Evolutionary conservation across 1,140 invertebrate genomes (phyloP), one percentile per base, ranked within the genome.

Genomic region (Macrobrachium nipponense): DNA sequence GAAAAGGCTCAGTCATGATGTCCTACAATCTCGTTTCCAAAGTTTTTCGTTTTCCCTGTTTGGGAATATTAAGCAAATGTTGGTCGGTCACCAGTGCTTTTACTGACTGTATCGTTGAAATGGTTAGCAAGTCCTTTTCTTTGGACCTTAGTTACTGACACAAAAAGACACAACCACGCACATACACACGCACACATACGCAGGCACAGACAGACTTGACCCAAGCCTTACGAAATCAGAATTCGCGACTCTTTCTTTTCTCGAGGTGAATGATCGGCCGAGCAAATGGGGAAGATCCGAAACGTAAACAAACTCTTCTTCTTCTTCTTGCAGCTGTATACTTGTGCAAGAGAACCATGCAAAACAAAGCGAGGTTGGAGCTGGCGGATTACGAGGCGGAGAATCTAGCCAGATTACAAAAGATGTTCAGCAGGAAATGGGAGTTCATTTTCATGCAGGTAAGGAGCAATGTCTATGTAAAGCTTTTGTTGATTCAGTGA

Each of bases 371-470:
- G 7, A 93, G 98, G 73, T 92, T 99, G 76, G 98, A 99, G 91
- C 92, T 99, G 89, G 98, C 98, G 0, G 98, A 99, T 92, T 99
- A 99, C 91, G 98, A 99, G 91, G 98, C 98, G 2, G 98, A 99
- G 91, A 99, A 99, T 91, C 92, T 99, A 78, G 98, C 98, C 3
- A 93, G 98, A 82, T 92, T 99, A 60, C 98, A 99, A 92, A 99
- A 99, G 93, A 99, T 99, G 96, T 99, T 99, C 91, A 98, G 97
- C 18, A 92, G 98, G 62, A 99, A 99, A 92, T 99, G 98, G 98
- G 98, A 99, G 92, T 99, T 99, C 91, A 99, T 99, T 89, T 99
- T 98, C 91, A 99, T 99, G 97, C 98, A 99, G 93, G 94, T 94
- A 59, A 93, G 94, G 59, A 5, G 61, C 51, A 5, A 23, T 44